phyloP scores from a whole-genome alignment of 2,888 invertebrate species.

The Trachelus stipa region DNA sequence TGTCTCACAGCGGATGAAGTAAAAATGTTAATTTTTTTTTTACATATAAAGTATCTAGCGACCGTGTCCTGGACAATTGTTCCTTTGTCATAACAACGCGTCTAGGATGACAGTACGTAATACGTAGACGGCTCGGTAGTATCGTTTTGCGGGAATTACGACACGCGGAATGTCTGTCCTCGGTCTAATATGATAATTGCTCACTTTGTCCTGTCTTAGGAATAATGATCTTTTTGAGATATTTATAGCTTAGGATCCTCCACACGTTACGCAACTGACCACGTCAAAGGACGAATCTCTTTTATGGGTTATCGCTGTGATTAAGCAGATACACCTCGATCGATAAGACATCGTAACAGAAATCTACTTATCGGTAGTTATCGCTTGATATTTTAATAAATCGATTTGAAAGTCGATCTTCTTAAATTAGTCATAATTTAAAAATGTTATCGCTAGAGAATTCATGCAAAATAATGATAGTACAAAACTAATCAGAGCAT shows the following conservation, averaged over 20 bases:
- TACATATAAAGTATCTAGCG: neutral
- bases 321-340: neutral
- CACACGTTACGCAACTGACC: neutral
- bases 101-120: constrained; percentile 2
- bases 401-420: neutral
- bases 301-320: neutral
- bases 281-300: neutral
- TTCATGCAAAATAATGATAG: neutral
- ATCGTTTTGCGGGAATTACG: constrained; percentile 46
- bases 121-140: constrained; percentile 12
- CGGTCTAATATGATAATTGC: constrained; percentile 54
- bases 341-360: neutral
- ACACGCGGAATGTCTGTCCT: constrained; percentile 41
- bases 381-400: neutral
- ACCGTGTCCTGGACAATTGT: neutral
- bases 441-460: neutral
- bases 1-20: neutral
- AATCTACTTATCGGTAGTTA: neutral
- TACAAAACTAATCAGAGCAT: neutral
- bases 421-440: neutral
- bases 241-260: neutral
- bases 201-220: constrained; percentile 19
- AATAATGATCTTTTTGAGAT: constrained; percentile 26
- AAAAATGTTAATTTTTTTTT: neutral
- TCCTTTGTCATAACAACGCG: neutral